These are phyloP conservation scores for Pteropus alecto DNA, from an alignment of 2,113 vertebrate genomes.

Conservation along the genomic window DNA sequence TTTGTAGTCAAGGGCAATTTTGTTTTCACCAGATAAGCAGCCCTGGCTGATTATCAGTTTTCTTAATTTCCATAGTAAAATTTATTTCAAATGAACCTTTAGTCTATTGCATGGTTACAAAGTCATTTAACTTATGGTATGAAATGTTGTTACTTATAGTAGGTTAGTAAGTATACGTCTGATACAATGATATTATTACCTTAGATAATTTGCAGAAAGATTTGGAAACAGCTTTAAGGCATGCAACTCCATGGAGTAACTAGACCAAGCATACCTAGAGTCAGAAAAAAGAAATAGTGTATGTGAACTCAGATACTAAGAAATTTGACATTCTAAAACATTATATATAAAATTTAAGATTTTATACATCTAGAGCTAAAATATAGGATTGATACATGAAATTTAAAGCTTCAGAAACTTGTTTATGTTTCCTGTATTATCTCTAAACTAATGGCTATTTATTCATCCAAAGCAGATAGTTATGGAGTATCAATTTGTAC, in stretches of 20 bases:
- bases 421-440: not conserved
- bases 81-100: not conserved
- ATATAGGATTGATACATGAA: not conserved
- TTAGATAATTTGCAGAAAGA: not conserved
- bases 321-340: not conserved
- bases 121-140: not conserved
- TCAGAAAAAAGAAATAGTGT: not conserved
- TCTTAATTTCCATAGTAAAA: not conserved
- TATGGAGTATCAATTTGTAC: not conserved
- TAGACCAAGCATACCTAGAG: not conserved
- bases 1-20: not conserved
- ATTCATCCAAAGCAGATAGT: not conserved
- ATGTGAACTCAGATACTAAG: not conserved
- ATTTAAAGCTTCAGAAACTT: not conserved
- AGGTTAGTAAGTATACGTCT: conserved; percentile 5
- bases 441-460: not conserved
- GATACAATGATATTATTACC: not conserved
- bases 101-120: not conserved
- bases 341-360: not conserved
- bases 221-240: not conserved
- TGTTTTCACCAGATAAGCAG: not conserved
- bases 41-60: not conserved
- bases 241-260: not conserved
- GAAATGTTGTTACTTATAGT: not conserved
- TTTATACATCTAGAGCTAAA: not conserved